Evolutionary conservation across 2,888 invertebrate species (phyloP).

Genomic region (Limnephilus lunatus): DNA sequence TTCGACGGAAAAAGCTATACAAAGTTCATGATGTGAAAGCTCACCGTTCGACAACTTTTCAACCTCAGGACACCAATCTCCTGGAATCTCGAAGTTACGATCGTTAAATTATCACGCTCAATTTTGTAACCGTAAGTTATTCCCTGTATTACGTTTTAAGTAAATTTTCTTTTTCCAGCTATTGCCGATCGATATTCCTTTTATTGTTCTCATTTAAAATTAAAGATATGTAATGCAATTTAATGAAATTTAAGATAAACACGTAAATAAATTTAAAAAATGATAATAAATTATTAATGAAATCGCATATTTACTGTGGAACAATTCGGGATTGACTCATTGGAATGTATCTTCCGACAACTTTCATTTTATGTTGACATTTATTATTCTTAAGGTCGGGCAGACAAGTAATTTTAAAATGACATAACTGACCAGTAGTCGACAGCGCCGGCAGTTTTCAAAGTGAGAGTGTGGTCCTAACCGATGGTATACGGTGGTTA

Average conservation of each 20-base stretch:
- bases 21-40: background rate
- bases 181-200: background rate
- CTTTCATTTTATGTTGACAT: constrained; percentile 44
- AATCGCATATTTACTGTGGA: background rate
- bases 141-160: background rate
- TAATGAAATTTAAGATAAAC: background rate
- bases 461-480: background rate
- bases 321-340: background rate
- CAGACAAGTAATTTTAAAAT: constrained; percentile 38
- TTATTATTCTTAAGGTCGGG: constrained; percentile 49
- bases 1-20: background rate
- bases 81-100: background rate
- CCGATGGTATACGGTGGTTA: background rate
- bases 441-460: background rate
- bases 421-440: constrained; percentile 31
- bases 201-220: background rate
- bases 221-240: background rate
- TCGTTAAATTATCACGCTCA: background rate
- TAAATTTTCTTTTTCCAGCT: background rate
- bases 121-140: background rate
- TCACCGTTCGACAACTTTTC: background rate
- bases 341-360: background rate
- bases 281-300: too few species aligned
- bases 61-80: background rate
- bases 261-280: background rate